Conservation (phyloP, 2,797 vertebrate genomes). For the Phrynocephalus forsythii region DNA sequence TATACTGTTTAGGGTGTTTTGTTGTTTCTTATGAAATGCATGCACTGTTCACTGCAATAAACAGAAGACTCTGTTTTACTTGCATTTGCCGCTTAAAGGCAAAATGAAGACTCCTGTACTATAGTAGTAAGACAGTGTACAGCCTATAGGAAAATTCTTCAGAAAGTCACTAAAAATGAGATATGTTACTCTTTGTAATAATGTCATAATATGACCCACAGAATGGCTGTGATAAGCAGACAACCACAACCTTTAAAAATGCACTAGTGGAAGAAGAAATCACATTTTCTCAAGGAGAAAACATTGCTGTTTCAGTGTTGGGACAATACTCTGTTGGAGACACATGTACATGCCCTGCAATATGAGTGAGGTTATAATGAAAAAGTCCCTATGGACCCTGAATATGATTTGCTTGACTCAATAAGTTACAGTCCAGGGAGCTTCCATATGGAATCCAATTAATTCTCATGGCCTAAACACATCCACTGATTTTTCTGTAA, state of each 20-base stretch:
- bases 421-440: constrained; percentile 51
- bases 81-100: neutral
- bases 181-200: too few relatives aligned
- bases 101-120: neutral
- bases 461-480: constrained; percentile 71
- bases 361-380: neutral
- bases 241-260: neutral
- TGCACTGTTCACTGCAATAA: neutral
- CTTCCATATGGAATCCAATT: constrained; percentile 70
- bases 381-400: constrained; percentile 2
- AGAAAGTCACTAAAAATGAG: too few relatives aligned
- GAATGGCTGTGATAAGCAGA: too few relatives aligned
- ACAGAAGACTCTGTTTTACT: neutral
- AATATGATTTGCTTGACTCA: constrained; percentile 68
- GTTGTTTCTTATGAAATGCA: neutral
- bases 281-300: neutral
- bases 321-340: neutral
- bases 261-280: constrained; percentile 23
- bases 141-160: too few relatives aligned
- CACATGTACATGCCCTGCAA: neutral
- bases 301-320: neutral
- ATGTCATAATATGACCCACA: neutral
- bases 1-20: neutral
- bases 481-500: constrained; percentile 62
- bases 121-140: neutral